Percentiles rank a stretch among this genome's conserved stretches.
phyloP scores from a whole-genome alignment of 1,140 invertebrate genomes.

The Drosophila kikkawai region DNA sequence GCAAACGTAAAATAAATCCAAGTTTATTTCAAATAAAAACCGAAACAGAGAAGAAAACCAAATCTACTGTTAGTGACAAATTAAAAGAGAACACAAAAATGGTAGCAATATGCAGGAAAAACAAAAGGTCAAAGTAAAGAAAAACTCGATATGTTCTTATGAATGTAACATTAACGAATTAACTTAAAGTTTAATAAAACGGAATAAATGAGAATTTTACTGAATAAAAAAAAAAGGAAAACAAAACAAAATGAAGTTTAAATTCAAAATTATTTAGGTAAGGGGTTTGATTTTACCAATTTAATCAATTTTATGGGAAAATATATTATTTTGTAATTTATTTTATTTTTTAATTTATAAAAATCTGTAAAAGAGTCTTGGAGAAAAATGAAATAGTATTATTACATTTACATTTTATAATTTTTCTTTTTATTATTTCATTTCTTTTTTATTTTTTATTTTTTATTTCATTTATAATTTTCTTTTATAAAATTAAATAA shows the following conservation, averaged over 20 bases:
- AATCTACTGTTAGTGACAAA: conserved; percentile 68
- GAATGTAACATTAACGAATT: conserved; percentile 83
- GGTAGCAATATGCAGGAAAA: conserved; percentile 76
- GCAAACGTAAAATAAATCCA: conserved; percentile 47
- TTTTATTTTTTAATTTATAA: too few species aligned
- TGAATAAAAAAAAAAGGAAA: conserved; percentile 62
- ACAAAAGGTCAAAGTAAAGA: conserved; percentile 38
- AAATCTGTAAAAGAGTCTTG: too few species aligned
- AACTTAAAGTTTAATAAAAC: conserved; percentile 80
- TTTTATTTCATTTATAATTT: not conserved
- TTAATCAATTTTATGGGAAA: too few species aligned
- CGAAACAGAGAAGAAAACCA: conserved; percentile 22
- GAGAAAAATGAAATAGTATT: too few species aligned
- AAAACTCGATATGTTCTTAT: conserved; percentile 83
- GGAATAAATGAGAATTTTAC: conserved; percentile 80
- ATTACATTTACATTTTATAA: not conserved
- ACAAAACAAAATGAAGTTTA: conserved; percentile 22
- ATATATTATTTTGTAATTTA: not conserved
- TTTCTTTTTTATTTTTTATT: too few species aligned
- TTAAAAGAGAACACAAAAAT: conserved; percentile 49
- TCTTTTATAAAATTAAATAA: not conserved
- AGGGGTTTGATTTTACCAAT: not conserved
- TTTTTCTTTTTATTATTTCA: too few species aligned
- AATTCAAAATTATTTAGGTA: not conserved
- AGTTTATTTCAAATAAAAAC: conserved; percentile 62